Conservation (phyloP, 1,140 invertebrate species). For the Drosophila nigrodunni region DNA sequence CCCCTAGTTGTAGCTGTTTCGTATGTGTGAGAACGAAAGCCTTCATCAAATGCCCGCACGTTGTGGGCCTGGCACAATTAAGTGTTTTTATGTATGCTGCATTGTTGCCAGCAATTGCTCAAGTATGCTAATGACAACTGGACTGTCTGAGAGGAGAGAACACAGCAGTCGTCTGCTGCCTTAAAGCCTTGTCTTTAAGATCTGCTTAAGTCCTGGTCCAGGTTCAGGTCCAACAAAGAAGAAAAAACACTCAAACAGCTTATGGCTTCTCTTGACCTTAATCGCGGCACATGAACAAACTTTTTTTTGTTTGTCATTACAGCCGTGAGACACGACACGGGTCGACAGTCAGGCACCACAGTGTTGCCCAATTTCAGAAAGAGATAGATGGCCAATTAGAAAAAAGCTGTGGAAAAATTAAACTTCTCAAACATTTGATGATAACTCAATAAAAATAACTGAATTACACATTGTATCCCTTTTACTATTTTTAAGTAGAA, state of each 20-base stretch:
- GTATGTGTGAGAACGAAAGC: constrained; percentile 28
- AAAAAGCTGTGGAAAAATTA: too few species aligned
- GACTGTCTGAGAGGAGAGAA: background rate
- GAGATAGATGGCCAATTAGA: too few species aligned
- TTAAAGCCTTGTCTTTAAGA: constrained; percentile 38
- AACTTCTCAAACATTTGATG: too few species aligned
- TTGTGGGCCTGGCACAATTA: constrained; percentile 76
- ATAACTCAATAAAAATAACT: too few species aligned
- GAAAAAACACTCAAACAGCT: background rate
- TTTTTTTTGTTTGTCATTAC: constrained; percentile 41
- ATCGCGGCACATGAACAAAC: constrained; percentile 41
- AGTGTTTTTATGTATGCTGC: constrained; percentile 77
- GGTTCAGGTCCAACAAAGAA: too few species aligned
- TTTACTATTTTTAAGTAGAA: too few species aligned
- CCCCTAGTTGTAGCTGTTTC: constrained; percentile 9
- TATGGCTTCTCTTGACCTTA: constrained; percentile 41
- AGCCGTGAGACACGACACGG: constrained; percentile 24
- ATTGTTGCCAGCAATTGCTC: constrained; percentile 62
- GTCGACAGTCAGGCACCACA: constrained; percentile 21
- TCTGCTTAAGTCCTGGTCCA: constrained; percentile 4
- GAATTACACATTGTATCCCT: too few species aligned
- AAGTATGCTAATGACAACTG: constrained; percentile 71
- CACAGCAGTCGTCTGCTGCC: background rate
- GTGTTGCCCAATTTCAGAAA: too few species aligned
- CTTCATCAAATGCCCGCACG: constrained; percentile 67